These are phyloP conservation scores for Pandemis corylana DNA, from an alignment of 2,888 invertebrate species.

Conservation along the genomic window DNA sequence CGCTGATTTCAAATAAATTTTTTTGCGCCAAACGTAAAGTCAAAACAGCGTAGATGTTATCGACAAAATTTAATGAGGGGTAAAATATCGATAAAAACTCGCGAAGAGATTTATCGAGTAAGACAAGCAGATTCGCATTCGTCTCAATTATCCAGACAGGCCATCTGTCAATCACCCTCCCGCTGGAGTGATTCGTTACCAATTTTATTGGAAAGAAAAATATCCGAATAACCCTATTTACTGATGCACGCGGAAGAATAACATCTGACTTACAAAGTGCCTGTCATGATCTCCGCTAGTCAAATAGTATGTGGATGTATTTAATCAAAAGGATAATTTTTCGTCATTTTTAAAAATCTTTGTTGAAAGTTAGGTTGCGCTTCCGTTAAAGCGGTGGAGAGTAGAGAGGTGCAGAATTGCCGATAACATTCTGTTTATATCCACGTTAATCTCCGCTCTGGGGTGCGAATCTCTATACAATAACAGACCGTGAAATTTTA, in stretches of 20 bases:
- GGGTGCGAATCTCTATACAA: too few species aligned
- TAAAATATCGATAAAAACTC: slow-evolving; percentile 60
- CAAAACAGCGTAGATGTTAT: slow-evolving; percentile 15
- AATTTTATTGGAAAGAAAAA: slow-evolving; percentile 54
- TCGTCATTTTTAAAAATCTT: background rate
- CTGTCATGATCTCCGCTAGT: background rate
- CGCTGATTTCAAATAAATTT: background rate
- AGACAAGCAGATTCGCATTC: slow-evolving; percentile 73
- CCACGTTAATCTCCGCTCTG: too few species aligned
- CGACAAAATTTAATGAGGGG: slow-evolving; percentile 36
- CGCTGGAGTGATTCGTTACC: slow-evolving; percentile 78
- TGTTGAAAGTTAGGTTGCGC: too few species aligned
- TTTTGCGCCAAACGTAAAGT: background rate
- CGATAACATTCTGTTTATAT: too few species aligned
- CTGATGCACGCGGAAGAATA: slow-evolving; percentile 18
- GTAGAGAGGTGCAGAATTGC: too few species aligned
- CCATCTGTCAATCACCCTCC: slow-evolving; percentile 82
- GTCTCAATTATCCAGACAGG: slow-evolving; percentile 81
- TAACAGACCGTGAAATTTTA: too few species aligned
- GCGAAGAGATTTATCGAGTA: slow-evolving; percentile 64
- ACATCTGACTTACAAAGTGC: background rate
- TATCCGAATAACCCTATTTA: slow-evolving; percentile 28
- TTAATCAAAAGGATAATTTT: background rate
- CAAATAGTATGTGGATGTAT: background rate
- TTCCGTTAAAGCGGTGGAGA: too few species aligned